phyloP scores from a whole-genome alignment of 2,888 invertebrate species.

The Caenorhabditis uteleia region DNA sequence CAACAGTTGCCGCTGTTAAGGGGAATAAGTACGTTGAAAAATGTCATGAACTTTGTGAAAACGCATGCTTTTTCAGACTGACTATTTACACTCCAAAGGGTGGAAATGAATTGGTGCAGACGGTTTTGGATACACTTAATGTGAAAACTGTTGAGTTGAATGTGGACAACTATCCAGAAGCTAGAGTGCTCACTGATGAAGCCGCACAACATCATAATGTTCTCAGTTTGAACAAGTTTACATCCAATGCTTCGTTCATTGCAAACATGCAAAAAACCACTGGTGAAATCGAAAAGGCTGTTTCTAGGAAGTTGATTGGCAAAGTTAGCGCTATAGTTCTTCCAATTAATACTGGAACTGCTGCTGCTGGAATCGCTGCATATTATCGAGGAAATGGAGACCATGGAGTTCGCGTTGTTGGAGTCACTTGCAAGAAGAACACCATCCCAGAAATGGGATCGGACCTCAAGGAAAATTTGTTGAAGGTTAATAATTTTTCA shows the following conservation, averaged over 20 bases:
- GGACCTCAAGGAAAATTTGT: slow-evolving; percentile 23
- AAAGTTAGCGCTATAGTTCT: slow-evolving; percentile 82
- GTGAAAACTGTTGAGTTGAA: slow-evolving; percentile 75
- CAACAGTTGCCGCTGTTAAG: slow-evolving; percentile 88
- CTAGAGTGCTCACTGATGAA: slow-evolving; percentile 77
- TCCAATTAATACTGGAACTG: slow-evolving; percentile 89
- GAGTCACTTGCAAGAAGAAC: slow-evolving; percentile 77
- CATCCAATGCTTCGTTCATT: slow-evolving; percentile 25
- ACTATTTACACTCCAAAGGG: slow-evolving; percentile 97
- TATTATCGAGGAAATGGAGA: slow-evolving; percentile 31
- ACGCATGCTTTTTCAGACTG: slow-evolving; percentile 87
- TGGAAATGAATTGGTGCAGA: slow-evolving; percentile 80
- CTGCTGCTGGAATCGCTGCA: slow-evolving; percentile 83
- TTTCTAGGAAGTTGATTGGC: slow-evolving; percentile 69
- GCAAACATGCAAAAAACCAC: slow-evolving; percentile 31
- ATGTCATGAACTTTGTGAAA: too few relatives aligned
- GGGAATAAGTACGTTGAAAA: slow-evolving; percentile 86
- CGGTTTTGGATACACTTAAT: slow-evolving; percentile 78
- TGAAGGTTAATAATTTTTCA: slow-evolving; percentile 76
- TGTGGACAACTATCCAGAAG: slow-evolving; percentile 18
- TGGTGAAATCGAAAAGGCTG: slow-evolving; percentile 73
- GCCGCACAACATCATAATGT: slow-evolving; percentile 22
- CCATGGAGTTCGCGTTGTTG: slow-evolving; percentile 66
- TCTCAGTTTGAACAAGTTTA: slow-evolving; percentile 19
- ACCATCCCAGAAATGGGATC: slow-evolving; percentile 36